Base-by-base conservation (phyloP, 1,140 invertebrate genomes). In the Akabosia matsudoensis region DNA sequence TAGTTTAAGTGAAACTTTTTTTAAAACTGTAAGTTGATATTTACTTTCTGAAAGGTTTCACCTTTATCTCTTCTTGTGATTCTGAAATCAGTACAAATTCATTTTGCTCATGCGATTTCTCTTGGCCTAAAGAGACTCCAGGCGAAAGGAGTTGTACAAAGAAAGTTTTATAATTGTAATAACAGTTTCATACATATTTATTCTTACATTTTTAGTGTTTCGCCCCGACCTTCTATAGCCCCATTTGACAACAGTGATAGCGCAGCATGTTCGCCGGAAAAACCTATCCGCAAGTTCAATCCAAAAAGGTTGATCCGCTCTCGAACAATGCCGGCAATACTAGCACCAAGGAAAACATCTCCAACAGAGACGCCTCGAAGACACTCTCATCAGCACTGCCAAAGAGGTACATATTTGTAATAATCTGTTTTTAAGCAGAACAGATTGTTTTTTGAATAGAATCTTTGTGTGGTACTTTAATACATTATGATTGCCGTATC, bases 231-330 rank as follows among this genome's bases (percentile, higher is more conserved):
- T 31, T 67, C 61, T 24, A 67, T 67, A 10, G 61, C 61, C 24
- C 61, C 61, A 67, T 67, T 67, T 67, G 61, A 67, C 22, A 67
- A 7, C 7, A 30, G 61, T 67, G 61, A 67, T 3, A 67, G 61
- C 28, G 31, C 24, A 13, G 61, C 61, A 67, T 7, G 61, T 22
- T 67, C 61, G 13, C 61, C 61, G 28, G 61, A 67, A n/a, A 67
- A 67, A 30, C 61, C 61, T 30, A 67, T 67, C 30, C 61, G 61
- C 61, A 67, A 67, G 61, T 67, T 67, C 22, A 67, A 67, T 31
- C 61, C 61, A 7, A 67, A 67, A 31, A 24, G 61, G 30, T 31
- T 67, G 61, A 67, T 67, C 61, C 61, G 61, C 26, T 67, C 61
- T 7, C 28, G 61, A n/a, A 67, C 61, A 28, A 67, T 67, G 61